Percentiles rank a stretch among this genome's conserved stretches.
phyloP scores from a whole-genome alignment of 1,140 invertebrate species.

The Palaemon carinicauda region DNA sequence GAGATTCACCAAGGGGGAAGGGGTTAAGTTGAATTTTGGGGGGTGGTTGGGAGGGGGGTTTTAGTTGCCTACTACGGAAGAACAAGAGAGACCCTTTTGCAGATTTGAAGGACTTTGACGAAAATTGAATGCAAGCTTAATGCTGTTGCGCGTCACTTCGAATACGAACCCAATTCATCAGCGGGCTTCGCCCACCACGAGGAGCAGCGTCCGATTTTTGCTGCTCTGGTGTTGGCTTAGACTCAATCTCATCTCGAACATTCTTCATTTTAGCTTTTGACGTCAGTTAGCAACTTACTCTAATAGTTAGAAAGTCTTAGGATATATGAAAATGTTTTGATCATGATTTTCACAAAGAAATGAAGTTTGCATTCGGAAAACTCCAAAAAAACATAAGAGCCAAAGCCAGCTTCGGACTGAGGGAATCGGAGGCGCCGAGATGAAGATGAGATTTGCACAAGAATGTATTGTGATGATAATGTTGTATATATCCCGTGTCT shows the following conservation, averaged over 20 bases:
- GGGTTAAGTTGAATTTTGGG: too few relatives aligned
- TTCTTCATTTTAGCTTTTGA: too few relatives aligned
- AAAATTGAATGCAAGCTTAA: conserved; percentile 57
- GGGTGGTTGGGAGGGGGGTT: not conserved
- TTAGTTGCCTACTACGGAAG: conserved; percentile 25
- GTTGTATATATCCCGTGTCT: conserved; percentile 27
- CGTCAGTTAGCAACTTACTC: not conserved
- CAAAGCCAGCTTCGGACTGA: not conserved
- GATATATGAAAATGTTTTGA: too few relatives aligned
- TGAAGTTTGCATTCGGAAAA: too few relatives aligned
- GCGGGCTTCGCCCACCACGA: conserved; percentile 37
- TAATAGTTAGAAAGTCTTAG: not conserved
- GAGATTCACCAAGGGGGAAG: too few relatives aligned
- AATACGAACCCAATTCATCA: conserved; percentile 56
- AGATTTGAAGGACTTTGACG: conserved; percentile 57
- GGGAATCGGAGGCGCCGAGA: conserved; percentile 5
- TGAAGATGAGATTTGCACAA: conserved; percentile 49
- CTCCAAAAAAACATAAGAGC: too few relatives aligned
- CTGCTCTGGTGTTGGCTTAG: not conserved
- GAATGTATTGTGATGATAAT: conserved; percentile 48
- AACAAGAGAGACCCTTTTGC: conserved; percentile 46
- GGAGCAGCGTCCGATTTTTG: conserved; percentile 38
- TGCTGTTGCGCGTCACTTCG: conserved; percentile 52
- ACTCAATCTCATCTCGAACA: not conserved
- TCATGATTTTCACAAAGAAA: too few relatives aligned